A percentile compares a stretch with the other conserved stretches of the same genome.
phyloP scores from a whole-genome alignment of 2,888 invertebrate species.

The Trachelus tabidus region DNA sequence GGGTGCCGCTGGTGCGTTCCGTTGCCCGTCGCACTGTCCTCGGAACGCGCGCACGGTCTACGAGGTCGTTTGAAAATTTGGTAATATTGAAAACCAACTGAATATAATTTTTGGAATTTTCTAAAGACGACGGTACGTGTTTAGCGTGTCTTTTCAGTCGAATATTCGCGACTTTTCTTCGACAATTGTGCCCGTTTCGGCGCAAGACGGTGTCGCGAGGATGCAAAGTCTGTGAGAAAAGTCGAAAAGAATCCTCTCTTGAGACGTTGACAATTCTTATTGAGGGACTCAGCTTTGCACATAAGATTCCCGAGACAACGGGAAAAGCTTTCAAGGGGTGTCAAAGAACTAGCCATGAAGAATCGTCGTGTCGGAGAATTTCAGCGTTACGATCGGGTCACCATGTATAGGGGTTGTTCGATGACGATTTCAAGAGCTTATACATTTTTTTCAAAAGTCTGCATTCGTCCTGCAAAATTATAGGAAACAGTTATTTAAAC shows the following conservation, averaged over 20 bases:
- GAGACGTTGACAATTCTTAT: conserved; percentile 43
- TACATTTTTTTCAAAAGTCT: not conserved
- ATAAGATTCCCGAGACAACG: conserved; percentile 35
- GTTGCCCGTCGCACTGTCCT: not conserved
- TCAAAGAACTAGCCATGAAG: conserved; percentile 9
- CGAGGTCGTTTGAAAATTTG: not conserved
- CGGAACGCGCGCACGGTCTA: not conserved
- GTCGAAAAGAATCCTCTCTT: conserved; percentile 41
- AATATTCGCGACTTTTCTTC: not conserved
- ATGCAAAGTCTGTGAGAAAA: conserved; percentile 19
- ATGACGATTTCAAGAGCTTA: not conserved
- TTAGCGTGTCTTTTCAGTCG: not conserved
- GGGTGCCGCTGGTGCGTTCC: not conserved
- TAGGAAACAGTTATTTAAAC: not conserved
- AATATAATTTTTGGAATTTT: not conserved
- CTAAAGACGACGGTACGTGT: not conserved
- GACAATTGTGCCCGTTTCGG: not conserved
- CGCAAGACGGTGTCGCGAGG: not conserved
- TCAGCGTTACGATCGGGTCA: not conserved
- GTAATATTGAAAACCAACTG: not conserved
- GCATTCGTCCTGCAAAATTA: not conserved
- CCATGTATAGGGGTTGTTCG: not conserved
- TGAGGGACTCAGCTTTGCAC: conserved; percentile 33
- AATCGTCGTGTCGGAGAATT: not conserved
- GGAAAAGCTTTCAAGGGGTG: conserved; percentile 29